Evolutionary conservation across 1,140 invertebrate genomes (phyloP), one percentile per base, ranked within the genome.

Genomic region (Diabrotica undecimpunctata): DNA sequence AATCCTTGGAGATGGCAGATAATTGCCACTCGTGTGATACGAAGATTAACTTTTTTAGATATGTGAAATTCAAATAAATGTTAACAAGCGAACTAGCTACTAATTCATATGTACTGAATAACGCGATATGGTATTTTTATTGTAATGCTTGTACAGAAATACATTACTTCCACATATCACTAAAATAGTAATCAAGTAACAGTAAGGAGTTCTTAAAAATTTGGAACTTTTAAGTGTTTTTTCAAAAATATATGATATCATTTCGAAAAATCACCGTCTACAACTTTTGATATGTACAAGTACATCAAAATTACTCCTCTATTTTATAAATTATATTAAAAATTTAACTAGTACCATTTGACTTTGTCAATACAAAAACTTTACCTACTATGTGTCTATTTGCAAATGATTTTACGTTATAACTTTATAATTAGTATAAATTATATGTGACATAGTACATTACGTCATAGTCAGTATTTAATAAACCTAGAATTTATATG

Each of bases 281-380:
- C 65, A 67, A 67, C 65, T 62, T 68, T 62, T 63, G 68, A 71
- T 73, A 73, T 73, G 71, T 73, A 73, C 71, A 73, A 71, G 67
- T 73, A 73, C 72, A 75, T 68, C 68, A 75, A 73, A 74, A 74
- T 72, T 71, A 73, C 69, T 67, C 70, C 70, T 69, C 64, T 69
- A 62, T 67, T 67, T 68, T 71, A 75, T 71, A 75, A 74, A 74
- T 73, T 74, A 74, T 74, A 74, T 74, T 41, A 69, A 75, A 73
- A 75, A 72, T 73, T 72, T 70, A 75, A 75, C 74, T 75, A 74
- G 67, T 68, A 62, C 62, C 67, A 67, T 67, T 67, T 64, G 72
- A 69, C 64, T 74, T 72, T 68, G 41, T 66, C 58, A 67, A 58
- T 67, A 67, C 56, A 64, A 64, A 64, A 64, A 64, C 62, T n/a